Percentiles rank a stretch among this genome's conserved stretches.
Evolutionary conservation across 2,797 vertebrate genomes (phyloP).

Genomic region (Takifugu rubripes): DNA sequence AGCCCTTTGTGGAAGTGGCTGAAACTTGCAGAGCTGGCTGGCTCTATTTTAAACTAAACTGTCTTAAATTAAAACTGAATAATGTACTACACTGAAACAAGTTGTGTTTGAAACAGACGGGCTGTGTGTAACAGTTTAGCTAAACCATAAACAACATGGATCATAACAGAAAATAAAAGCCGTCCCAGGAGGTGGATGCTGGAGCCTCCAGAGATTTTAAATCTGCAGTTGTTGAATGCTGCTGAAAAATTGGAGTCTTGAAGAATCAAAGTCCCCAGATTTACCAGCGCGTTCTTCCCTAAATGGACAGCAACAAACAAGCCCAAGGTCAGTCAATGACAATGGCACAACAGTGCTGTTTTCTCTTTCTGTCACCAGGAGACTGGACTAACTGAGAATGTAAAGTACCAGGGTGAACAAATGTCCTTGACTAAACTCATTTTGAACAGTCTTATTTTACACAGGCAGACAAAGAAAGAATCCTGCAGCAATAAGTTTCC

Average conservation of each 20-base stretch:
- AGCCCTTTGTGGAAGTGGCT: too few relatives aligned
- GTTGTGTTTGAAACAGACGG: constrained; percentile 9
- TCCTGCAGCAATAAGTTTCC: too few relatives aligned
- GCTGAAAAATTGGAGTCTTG: constrained; percentile 19
- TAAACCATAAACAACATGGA: constrained; percentile 8
- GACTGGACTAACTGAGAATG: constrained; percentile 29
- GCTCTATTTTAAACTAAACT: too few relatives aligned
- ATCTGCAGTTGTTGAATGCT: constrained; percentile 34
- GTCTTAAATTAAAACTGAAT: too few relatives aligned
- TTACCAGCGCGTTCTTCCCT: constrained; percentile 28
- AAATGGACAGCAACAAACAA: constrained; percentile 51
- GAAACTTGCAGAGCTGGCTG: too few relatives aligned
- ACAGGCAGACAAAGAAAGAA: constrained; percentile 19
- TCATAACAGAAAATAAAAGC: constrained; percentile 13
- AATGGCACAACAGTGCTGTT: constrained; percentile 26
- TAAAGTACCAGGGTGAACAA: constrained; percentile 20
- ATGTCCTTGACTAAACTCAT: constrained; percentile 48
- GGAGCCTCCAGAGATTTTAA: constrained; percentile 16
- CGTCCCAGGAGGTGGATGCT: constrained; percentile 20
- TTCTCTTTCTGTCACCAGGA: constrained; percentile 26
- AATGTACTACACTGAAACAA: neutral
- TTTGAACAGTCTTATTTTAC: constrained; percentile 21
- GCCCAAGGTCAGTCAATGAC: constrained; percentile 52
- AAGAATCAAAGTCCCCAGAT: constrained; percentile 42
- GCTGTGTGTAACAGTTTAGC: constrained; percentile 25